Evolutionary conservation across 1,140 invertebrate species (phyloP).

Genomic region (Acyrthosiphon pisum): DNA sequence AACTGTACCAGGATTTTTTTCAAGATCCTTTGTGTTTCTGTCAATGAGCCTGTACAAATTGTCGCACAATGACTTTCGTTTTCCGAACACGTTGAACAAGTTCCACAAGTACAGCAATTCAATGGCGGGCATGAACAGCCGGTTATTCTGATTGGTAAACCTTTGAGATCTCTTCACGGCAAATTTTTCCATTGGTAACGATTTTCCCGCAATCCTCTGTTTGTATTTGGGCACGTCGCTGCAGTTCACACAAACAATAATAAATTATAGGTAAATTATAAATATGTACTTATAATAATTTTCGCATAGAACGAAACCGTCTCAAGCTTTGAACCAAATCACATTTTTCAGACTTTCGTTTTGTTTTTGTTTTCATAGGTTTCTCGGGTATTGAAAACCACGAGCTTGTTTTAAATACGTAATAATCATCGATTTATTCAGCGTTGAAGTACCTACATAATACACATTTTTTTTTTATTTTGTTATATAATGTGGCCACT

Average conservation of each 20-base stretch:
- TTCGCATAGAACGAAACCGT: not conserved
- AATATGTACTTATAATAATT: not conserved
- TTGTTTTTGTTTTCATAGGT: too few relatives aligned
- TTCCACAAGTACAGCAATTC: slow-evolving; percentile 96
- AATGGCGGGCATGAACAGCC: slow-evolving; percentile 79
- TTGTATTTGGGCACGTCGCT: slow-evolving; percentile 82
- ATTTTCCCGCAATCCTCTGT: slow-evolving; percentile 93
- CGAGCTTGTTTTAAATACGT: too few relatives aligned
- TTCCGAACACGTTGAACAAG: slow-evolving; percentile 84
- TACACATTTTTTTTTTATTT: too few relatives aligned
- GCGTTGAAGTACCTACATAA: too few relatives aligned
- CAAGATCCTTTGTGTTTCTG: slow-evolving; percentile 66
- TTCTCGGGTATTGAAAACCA: too few relatives aligned
- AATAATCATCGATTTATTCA: too few relatives aligned
- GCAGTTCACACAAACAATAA: slow-evolving; percentile 64
- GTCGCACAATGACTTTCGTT: slow-evolving; percentile 72
- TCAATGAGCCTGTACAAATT: slow-evolving; percentile 79
- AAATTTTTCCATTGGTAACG: slow-evolving; percentile 96
- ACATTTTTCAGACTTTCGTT: too few relatives aligned
- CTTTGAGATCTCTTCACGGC: slow-evolving; percentile 82
- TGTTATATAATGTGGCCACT: too few relatives aligned
- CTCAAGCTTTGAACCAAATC: not conserved
- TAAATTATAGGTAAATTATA: too few relatives aligned
- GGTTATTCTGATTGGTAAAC: slow-evolving; percentile 77
- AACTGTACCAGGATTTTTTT: slow-evolving; percentile 61